Evolutionary conservation across 2,113 vertebrate species (phyloP).

Genomic region (Lophotis ruficrista): DNA sequence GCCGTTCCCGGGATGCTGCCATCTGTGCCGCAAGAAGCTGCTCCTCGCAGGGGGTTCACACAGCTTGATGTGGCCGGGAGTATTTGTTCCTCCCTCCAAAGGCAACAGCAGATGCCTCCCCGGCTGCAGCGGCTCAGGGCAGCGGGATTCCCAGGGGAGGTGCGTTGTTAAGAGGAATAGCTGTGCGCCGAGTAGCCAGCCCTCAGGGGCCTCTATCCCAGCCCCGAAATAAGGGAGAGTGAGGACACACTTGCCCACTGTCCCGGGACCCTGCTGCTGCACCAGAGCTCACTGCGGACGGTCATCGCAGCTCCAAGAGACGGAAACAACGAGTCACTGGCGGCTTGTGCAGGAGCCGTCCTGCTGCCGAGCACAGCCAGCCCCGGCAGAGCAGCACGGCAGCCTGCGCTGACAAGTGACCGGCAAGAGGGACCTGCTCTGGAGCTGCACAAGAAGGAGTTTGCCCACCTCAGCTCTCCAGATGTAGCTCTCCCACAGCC

Average conservation of each 20-base stretch:
- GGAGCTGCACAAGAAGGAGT: neutral
- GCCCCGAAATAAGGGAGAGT: accelerated
- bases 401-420: neutral
- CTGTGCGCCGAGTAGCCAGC: accelerated
- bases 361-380: neutral
- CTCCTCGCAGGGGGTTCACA: neutral
- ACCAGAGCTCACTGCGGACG: neutral
- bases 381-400: neutral
- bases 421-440: neutral
- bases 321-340: neutral
- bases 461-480: neutral
- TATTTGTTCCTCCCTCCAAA: neutral
- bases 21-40: neutral
- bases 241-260: neutral
- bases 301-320: neutral
- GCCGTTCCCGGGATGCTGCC: neutral
- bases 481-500: neutral
- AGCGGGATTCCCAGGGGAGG: neutral
- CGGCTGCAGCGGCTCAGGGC: neutral
- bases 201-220: neutral
- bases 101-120: neutral
- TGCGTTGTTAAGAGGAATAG: neutral
- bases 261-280: neutral
- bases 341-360: neutral
- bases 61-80: neutral